Evolutionary conservation across 2,797 vertebrate species (phyloP), one percentile per base, ranked within the genome.

Genomic region (Sciurus carolinensis): DNA sequence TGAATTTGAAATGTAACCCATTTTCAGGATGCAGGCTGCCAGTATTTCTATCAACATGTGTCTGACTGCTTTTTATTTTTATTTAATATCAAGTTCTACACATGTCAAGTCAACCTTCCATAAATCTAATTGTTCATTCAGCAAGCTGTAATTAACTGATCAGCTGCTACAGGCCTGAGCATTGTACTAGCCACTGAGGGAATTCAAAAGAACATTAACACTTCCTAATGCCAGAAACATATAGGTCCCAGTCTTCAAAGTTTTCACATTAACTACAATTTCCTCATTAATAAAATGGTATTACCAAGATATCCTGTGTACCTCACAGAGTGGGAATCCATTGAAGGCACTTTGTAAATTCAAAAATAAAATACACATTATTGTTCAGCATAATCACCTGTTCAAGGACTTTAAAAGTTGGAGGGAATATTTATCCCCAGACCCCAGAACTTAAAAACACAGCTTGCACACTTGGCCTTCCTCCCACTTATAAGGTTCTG

Each of bases 101-200:
- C 85, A 62, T 50, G 66, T 71, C 85, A 82, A 73, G 66, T 92
- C 96, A 91, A 52, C 80, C 93, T 94, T 94, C 80, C 69, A 87
- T 73, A 92, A 83, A 91, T 86, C 93, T 94, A 44, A 88, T 75
- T 92, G 91, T 93, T 94, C 95, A 91, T 80, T 96, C 86, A 89
- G 76, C 66, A 89, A 92, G 87, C 66, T 92, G 66, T 89, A 92
- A 95, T 96, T 96, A 91, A 92, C 76, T 92, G 88, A 95, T 97
- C 88, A 87, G 90, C 69, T 95, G 36, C 73, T 88, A 64, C 87
- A 36, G 52, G 66, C 64, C 75, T 75, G 64, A 87, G 82, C 71
- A 30, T 80, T 72, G 69, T 80, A 75, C 69, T 62, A n/a, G 81
- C 69, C 80, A 75, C 69, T 28, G 44, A 91, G 66, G 85, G 75